Percentiles rank a stretch among this genome's conserved stretches.
Evolutionary conservation across 2,888 invertebrate genomes (phyloP).

Genomic region (Melinopterus prodromus): DNA sequence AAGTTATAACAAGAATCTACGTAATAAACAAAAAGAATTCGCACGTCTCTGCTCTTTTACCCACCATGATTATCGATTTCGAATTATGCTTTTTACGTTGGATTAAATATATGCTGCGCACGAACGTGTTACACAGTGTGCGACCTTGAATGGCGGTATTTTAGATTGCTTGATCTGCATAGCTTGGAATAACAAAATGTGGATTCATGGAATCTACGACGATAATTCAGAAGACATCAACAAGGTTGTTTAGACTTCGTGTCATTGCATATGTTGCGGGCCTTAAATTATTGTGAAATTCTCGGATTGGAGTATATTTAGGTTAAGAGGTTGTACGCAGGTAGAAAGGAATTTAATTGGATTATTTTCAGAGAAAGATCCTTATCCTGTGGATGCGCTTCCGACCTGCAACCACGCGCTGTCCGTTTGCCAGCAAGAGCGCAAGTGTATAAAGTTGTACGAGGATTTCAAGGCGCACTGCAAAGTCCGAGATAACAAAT

Average conservation of each 20-base stretch:
- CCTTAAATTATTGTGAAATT: neutral
- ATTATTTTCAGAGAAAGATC: constrained; percentile 80
- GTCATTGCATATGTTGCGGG: no score
- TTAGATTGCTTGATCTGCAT: neutral
- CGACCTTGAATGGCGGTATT: neutral
- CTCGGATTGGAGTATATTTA: neutral
- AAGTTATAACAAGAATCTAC: neutral
- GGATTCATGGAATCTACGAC: no score
- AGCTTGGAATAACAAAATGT: no score
- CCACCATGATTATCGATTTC: neutral
- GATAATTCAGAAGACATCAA: no score
- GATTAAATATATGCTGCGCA: neutral
- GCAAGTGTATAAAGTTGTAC: constrained; percentile 81
- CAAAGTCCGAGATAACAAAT: constrained; percentile 86
- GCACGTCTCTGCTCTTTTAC: neutral
- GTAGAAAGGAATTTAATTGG: constrained; percentile 20
- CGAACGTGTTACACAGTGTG: neutral
- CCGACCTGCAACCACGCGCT: constrained; percentile 91
- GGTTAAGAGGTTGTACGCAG: neutral
- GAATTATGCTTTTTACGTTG: neutral
- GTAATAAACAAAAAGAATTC: neutral
- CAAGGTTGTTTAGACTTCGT: no score
- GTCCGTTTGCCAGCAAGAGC: constrained; percentile 83
- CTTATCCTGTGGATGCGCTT: constrained; percentile 87
- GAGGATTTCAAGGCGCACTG: constrained; percentile 89